Evolutionary conservation across 1,140 invertebrate genomes (phyloP).

Genomic region (Drosophila grimshawi): DNA sequence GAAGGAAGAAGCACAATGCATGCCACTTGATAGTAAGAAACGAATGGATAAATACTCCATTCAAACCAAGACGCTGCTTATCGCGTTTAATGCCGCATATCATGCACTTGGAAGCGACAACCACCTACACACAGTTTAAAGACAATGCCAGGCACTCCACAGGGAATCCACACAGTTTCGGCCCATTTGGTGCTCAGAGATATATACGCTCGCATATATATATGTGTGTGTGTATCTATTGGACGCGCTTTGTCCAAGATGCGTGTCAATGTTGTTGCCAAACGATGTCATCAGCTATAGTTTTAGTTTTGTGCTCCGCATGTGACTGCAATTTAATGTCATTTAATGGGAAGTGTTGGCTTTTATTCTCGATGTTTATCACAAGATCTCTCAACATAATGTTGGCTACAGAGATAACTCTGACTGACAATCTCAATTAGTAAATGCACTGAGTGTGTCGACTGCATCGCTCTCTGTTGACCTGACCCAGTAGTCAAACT

Average conservation of each 20-base stretch:
- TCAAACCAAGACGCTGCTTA: slow-evolving; percentile 52
- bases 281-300: slow-evolving; percentile 73
- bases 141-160: slow-evolving; percentile 31
- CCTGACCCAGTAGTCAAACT: slow-evolving; percentile 26
- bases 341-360: slow-evolving; percentile 71
- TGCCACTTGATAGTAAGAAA: slow-evolving; percentile 21
- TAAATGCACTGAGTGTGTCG: slow-evolving; percentile 61
- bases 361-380: slow-evolving; percentile 20
- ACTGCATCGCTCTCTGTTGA: slow-evolving; percentile 20
- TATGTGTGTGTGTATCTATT: slow-evolving; percentile 27
- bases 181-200: slow-evolving; percentile 69
- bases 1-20: slow-evolving; percentile 12
- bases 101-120: slow-evolving; percentile 32
- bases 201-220: not conserved
- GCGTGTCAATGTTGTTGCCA: slow-evolving; percentile 76
- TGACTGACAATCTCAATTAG: slow-evolving; percentile 61
- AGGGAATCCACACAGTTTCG: slow-evolving; percentile 37
- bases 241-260: slow-evolving; percentile 55
- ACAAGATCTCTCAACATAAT: slow-evolving; percentile 46
- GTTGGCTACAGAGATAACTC: not conserved
- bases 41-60: slow-evolving; percentile 21
- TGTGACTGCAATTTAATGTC: slow-evolving; percentile 65
- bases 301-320: slow-evolving; percentile 20
- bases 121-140: not conserved
- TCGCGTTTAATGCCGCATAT: slow-evolving; percentile 64